phyloP scores from a whole-genome alignment of 2,113 vertebrate genomes.

The Pseudopipra pipra region DNA sequence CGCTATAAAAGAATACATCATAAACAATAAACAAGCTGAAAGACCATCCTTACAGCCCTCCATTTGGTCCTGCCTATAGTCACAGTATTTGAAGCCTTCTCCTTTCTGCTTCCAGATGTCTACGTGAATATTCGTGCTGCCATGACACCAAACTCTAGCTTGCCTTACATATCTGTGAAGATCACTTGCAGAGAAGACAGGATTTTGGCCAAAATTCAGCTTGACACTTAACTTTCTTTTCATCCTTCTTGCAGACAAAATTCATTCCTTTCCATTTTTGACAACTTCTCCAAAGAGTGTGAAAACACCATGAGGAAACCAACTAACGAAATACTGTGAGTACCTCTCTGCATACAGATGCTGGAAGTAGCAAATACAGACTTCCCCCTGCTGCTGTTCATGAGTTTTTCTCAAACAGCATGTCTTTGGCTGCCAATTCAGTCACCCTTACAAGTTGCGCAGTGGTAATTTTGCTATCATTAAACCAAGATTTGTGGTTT shows the following conservation, averaged over 20 bases:
- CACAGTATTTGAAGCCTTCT: not conserved
- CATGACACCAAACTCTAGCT: not conserved
- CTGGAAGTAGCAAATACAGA: not conserved
- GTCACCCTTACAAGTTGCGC: not conserved
- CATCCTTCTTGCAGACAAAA: slow-evolving; percentile 77
- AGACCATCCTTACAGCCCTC: not conserved
- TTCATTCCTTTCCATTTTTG: slow-evolving; percentile 76
- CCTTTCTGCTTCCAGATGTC: not conserved
- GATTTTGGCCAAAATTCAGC: not conserved
- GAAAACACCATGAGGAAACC: slow-evolving; percentile 67
- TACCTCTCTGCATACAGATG: slow-evolving; percentile 41
- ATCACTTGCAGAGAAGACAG: not conserved
- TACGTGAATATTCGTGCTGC: not conserved
- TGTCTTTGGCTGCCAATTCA: not conserved
- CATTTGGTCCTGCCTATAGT: not conserved
- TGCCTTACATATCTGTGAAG: not conserved
- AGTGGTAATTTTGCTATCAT: slow-evolving; percentile 19
- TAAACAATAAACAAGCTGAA: not conserved
- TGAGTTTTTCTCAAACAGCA: not conserved
- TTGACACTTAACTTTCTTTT: slow-evolving; percentile 29
- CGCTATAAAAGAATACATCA: not conserved
- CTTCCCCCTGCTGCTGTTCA: not conserved
- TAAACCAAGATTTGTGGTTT: slow-evolving; percentile 5
- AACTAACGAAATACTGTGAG: slow-evolving; percentile 78
- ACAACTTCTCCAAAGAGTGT: slow-evolving; percentile 85